Base-by-base conservation (phyloP, 2,888 invertebrate species). In the Apamea monoglypha region DNA sequence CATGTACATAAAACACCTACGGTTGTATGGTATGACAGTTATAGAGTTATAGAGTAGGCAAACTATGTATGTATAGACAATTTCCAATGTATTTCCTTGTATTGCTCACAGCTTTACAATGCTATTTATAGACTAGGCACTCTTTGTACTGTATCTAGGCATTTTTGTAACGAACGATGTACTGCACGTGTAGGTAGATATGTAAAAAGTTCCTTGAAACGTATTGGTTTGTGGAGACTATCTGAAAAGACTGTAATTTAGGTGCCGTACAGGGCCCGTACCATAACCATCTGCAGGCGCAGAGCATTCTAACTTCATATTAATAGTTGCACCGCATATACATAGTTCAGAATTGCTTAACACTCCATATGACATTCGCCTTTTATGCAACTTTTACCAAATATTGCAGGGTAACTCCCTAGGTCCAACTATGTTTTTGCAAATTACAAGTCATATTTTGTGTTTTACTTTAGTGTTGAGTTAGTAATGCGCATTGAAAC, bases 21-120 rank as follows among this genome's bases (percentile, higher is more conserved):
- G 21, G 14, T 36, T 32, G 4, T 47, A 25, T n/a, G 14, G 4
- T 70, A 59, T 81, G 36, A 47, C 25, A 61, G 50, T 29, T 56
- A 56, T 61, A 36, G 6, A 5, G 50, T 18, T 16, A 40, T 6
- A 25, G 25, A 50, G 16, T 50, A 16, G 25, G 50, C 21, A 53
- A 82, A 50, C 1, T 29, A 32, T 21, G n/a, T n/a, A n/a, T n/a
- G n/a, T n/a, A n/a, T n/a, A n/a, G n/a, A 82, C 7, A 1, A 44
- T 82, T 44, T 73, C 1, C 5, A 78, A 53, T 50, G 4, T 50
- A 78, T 81, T 78, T 81, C 82, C 82, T 74, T 61, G 21, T 82
- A 32, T 78, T 61, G 21, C 32, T 61, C 82, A 74, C n/a, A 8
- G n/a, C 5, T 74, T 16, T 32, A 32, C 0, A 50, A 50, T 40